Evolutionary conservation across 2,888 invertebrate genomes (phyloP), one percentile per base, ranked within the genome.

Genomic region (Thelaira solivaga): DNA sequence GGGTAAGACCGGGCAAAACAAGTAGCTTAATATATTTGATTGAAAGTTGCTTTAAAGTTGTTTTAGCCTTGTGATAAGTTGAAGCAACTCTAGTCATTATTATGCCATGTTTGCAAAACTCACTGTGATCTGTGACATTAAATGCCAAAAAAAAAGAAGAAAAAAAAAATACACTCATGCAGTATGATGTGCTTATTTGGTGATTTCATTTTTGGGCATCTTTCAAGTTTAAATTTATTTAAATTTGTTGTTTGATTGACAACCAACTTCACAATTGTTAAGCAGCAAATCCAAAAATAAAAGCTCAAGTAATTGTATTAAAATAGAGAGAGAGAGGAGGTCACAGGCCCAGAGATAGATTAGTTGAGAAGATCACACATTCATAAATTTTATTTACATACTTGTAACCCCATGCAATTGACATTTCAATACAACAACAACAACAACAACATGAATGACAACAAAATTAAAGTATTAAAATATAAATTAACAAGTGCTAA

Each of bases 211-310:
- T 16, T 22, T 64, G 7, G 6, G 29, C 16, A 4, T 11, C 29
- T 47, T 69, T 39, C 39, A 59, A 41, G 24, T 69, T 74, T 59
- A 74, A 78, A 65, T 53, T n/a, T 55, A 11, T 43, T 62, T 62
- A 62, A 77, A 73, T 77, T 53, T 47, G 31, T 61, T 39, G 7
- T 36, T 51, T 78, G 69, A 74, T 34, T 65, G 74, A 69, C 68
- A 71, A 55, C 34, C 22, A n/a, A n/a, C n/a, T n/a, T n/a, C n/a
- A n/a, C n/a, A n/a, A n/a, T n/a, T n/a, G n/a, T n/a, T n/a, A n/a
- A n/a, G n/a, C n/a, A n/a, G n/a, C n/a, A n/a, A n/a, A n/a, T n/a
- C n/a, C n/a, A n/a, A n/a, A n/a, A n/a, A n/a, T n/a, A n/a, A n/a
- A n/a, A n/a, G n/a, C n/a, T n/a, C n/a, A n/a, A n/a, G n/a, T n/a